Conservation (phyloP, 2,797 vertebrate species). For the Emys orbicularis region DNA sequence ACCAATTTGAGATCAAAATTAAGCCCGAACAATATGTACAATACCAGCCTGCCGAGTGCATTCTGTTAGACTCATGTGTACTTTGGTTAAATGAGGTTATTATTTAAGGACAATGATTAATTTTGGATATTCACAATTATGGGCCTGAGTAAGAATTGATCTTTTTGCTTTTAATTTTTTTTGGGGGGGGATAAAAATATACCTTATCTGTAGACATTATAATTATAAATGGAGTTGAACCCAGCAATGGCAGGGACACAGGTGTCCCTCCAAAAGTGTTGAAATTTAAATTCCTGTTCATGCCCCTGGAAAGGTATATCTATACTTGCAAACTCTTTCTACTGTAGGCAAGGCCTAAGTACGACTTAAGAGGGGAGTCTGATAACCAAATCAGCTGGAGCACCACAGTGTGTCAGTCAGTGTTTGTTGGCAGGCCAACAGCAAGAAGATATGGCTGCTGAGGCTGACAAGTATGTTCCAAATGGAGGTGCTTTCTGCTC, state of each 20-base stretch:
- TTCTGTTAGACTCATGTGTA: not conserved
- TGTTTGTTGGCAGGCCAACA: not conserved
- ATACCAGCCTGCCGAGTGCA: not conserved
- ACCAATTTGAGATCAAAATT: not conserved
- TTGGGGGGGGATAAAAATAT: not conserved
- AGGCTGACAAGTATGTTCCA: not conserved
- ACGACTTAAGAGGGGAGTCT: not conserved
- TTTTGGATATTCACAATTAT: not conserved
- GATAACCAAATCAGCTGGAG: not conserved
- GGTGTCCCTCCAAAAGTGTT: too few species aligned
- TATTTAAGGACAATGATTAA: not conserved
- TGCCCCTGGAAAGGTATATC: not conserved
- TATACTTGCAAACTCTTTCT: not conserved
- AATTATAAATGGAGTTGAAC: not conserved
- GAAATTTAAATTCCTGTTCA: not conserved
- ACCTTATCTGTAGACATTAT: not conserved
- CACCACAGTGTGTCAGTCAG: not conserved
- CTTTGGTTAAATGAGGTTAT: not conserved
- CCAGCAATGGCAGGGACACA: too few species aligned
- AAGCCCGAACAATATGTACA: not conserved
- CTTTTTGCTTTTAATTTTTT: not conserved
- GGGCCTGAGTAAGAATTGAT: not conserved
- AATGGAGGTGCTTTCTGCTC: not conserved
- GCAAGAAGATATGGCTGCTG: not conserved
- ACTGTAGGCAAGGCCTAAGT: not conserved